Evolutionary conservation across 2,113 vertebrate genomes (phyloP).

Genomic region (Siniperca knerii): DNA sequence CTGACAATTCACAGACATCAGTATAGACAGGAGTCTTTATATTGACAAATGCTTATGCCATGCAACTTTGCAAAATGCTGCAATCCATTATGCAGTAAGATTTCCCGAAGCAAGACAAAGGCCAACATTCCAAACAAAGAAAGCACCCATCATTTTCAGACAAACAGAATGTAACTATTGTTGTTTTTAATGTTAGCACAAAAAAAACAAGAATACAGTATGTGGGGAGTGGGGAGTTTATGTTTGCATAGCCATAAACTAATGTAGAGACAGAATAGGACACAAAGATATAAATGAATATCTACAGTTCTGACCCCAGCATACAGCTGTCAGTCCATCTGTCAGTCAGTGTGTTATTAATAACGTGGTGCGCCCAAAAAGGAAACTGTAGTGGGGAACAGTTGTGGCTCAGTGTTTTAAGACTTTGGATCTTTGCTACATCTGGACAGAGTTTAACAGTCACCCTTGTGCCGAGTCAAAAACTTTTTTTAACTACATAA

Average conservation of each 20-base stretch:
- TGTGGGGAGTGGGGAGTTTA: conserved; percentile 53
- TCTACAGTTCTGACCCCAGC: conserved; percentile 67
- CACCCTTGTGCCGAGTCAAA: conserved; percentile 70
- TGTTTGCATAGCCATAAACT: conserved; percentile 86
- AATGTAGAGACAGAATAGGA: conserved; percentile 66
- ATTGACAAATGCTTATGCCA: conserved; percentile 69
- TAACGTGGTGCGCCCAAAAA: conserved; percentile 49
- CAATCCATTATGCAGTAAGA: conserved; percentile 54
- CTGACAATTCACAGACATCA: conserved; percentile 68
- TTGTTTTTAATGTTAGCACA: conserved; percentile 67
- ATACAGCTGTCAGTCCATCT: conserved; percentile 57
- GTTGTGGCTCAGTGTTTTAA: conserved; percentile 79
- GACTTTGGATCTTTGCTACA: conserved; percentile 83
- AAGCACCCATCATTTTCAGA: conserved; percentile 68
- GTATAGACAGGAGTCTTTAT: conserved; percentile 64
- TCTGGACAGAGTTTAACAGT: conserved; percentile 81
- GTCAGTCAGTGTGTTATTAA: conserved; percentile 52
- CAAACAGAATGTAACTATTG: conserved; percentile 70
- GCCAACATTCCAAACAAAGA: conserved; percentile 69
- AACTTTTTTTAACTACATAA: conserved; percentile 63
- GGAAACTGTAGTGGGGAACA: conserved; percentile 55
- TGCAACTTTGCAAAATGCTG: conserved; percentile 73
- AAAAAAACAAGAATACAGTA: conserved; percentile 53
- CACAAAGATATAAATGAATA: conserved; percentile 61
- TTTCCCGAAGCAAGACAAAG: conserved; percentile 65